A percentile compares a stretch with the other conserved stretches of the same genome.
Evolutionary conservation across 2,113 vertebrate species (phyloP).

Genomic region (Rhodinocichla rosea): DNA sequence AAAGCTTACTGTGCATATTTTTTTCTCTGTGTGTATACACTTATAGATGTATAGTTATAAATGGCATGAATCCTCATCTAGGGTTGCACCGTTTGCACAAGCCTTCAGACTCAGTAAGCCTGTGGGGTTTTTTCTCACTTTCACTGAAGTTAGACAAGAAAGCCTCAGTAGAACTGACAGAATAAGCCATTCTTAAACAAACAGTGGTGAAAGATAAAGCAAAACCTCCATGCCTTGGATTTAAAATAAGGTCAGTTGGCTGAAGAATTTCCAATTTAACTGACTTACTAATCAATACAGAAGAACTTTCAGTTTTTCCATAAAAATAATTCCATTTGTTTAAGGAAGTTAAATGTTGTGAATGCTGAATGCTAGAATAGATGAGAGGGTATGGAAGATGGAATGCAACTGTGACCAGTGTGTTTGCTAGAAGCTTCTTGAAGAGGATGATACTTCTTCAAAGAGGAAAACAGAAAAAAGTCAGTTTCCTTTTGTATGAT

Average conservation of each 20-base stretch:
- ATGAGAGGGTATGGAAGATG: not conserved
- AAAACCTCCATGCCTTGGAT: not conserved
- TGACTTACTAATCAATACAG: not conserved
- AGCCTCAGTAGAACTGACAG: not conserved
- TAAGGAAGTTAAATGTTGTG: not conserved
- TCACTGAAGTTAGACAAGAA: not conserved
- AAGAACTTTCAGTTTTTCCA: not conserved
- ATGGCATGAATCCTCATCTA: not conserved
- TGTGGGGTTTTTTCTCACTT: not conserved
- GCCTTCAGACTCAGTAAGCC: not conserved
- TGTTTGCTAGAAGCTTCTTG: not conserved
- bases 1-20: not conserved
- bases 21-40: fast-evolving
- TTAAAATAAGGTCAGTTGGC: not conserved
- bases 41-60: not conserved
- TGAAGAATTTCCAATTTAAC: not conserved
- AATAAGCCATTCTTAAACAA: not conserved
- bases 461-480: not conserved
- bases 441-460: not conserved
- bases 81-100: not conserved
- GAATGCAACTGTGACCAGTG: not conserved
- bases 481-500: not conserved
- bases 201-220: not conserved
- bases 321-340: not conserved
- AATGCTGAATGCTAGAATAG: not conserved